phyloP scores from a whole-genome alignment of 2,888 invertebrate species.

The Cynaeus angustus region DNA sequence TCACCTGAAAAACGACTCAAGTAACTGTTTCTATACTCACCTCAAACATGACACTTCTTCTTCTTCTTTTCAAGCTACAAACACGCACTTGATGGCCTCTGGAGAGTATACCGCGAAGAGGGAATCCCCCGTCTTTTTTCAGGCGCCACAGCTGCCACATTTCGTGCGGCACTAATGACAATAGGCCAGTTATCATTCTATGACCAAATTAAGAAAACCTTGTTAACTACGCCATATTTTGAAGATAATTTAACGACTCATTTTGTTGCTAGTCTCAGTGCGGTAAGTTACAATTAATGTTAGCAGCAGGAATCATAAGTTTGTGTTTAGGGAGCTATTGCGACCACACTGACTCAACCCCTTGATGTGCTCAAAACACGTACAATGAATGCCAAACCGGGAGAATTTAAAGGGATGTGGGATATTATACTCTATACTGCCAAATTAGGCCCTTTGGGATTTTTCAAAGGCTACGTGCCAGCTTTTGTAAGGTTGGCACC shows the following conservation, averaged over 20 bases:
- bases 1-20: slow-evolving; percentile 88
- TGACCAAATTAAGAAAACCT: slow-evolving; percentile 86
- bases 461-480: slow-evolving; percentile 96
- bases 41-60: background rate
- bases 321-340: slow-evolving; percentile 83
- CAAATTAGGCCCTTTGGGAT: slow-evolving; percentile 90
- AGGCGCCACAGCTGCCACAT: slow-evolving; percentile 91
- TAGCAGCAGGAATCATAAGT: background rate
- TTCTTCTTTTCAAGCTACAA: slow-evolving; percentile 83
- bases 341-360: slow-evolving; percentile 95
- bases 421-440: slow-evolving; percentile 86
- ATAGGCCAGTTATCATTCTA: slow-evolving; percentile 97
- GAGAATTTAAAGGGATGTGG: slow-evolving; percentile 85
- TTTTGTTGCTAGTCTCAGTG: slow-evolving; percentile 87
- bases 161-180: slow-evolving; percentile 93
- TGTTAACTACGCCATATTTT: slow-evolving; percentile 81
- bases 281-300: slow-evolving; percentile 73
- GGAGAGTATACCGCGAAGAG: slow-evolving; percentile 85
- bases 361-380: slow-evolving; percentile 97
- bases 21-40: slow-evolving; percentile 72
- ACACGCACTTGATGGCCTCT: slow-evolving; percentile 92
- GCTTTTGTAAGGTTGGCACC: slow-evolving; percentile 96
- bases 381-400: slow-evolving; percentile 96
- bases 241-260: slow-evolving; percentile 90
- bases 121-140: slow-evolving; percentile 86